phyloP scores from a whole-genome alignment of 2,888 invertebrate species.

The Tubulanus polymorphus region DNA sequence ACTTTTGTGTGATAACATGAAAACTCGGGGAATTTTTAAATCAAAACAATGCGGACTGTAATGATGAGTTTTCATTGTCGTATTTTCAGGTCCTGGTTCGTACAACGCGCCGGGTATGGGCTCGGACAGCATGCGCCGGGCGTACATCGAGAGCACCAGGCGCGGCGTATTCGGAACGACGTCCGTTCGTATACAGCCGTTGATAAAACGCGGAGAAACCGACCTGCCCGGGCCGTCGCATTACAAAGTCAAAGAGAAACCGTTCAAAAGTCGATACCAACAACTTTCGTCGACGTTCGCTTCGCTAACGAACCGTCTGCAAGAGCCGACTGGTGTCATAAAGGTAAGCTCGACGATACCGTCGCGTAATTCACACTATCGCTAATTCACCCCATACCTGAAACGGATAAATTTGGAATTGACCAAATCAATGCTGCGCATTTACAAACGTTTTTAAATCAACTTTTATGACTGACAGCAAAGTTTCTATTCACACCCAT shows the following conservation, averaged over 20 bases:
- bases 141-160: slow-evolving; percentile 49
- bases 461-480: too few relatives aligned
- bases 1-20: too few relatives aligned
- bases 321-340: slow-evolving; percentile 25
- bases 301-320: slow-evolving; percentile 39
- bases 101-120: slow-evolving; percentile 51
- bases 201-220: slow-evolving; percentile 36
- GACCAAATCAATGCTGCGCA: too few relatives aligned
- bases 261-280: slow-evolving; percentile 35
- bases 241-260: slow-evolving; percentile 44
- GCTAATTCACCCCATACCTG: too few relatives aligned
- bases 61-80: too few relatives aligned
- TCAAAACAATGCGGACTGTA: too few relatives aligned
- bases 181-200: slow-evolving; percentile 35
- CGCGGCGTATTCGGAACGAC: slow-evolving; percentile 52
- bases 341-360: too few relatives aligned
- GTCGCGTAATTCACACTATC: too few relatives aligned
- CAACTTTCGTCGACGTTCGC: slow-evolving; percentile 47
- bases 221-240: slow-evolving; percentile 49
- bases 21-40: too few relatives aligned
- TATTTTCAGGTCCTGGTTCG: slow-evolving; percentile 47
- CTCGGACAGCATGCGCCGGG: slow-evolving; percentile 48
- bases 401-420: too few relatives aligned
- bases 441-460: too few relatives aligned
- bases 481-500: too few relatives aligned